Evolutionary conservation across 1,140 invertebrate genomes (phyloP), one percentile per base, ranked within the genome.

Genomic region (Tyrophagus putrescentiae): DNA sequence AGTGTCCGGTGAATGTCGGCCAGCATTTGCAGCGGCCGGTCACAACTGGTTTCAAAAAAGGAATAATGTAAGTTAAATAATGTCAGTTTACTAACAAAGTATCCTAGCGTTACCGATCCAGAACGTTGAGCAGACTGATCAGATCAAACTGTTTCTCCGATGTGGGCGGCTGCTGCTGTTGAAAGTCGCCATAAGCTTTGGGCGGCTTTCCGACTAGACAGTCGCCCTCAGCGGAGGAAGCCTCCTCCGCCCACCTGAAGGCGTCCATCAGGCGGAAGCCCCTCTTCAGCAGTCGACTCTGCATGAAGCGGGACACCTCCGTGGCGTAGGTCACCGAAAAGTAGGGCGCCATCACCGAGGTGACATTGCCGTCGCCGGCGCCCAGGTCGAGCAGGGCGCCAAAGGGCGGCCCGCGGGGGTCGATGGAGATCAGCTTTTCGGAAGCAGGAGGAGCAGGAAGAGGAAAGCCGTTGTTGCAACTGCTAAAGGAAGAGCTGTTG

Each of bases 341-440:
- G 62, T 72, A 71, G 28, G 77, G 71, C 0, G 80, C 77, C 67
- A 93, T 80, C 52, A 82, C 77, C 18, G 80, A 73, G 25, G 89
- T 94, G 1, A 90, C 86, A 62, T 81, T 80, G 4, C 91, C 91
- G 74, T 95, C 90, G 1, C 91, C 91, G 7, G 91, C 89, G 39
- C 90, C 90, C 36, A 94, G 73, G 74, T 94, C 90, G 52, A 93
- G 73, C 34, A 94, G 16, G 11, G 39, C 25, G n/a, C 33, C 52
- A 3, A 3, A 32, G 2, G 32, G 32, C 39, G 13, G 52, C 5
- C 25, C 7, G 18, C 21, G 9, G n/a, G 4, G 3, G 3, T 31
- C 52, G 28, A 4, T 25, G 9, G 36, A 13, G 11, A 42, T 42
- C 41, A 2, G 25, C 6, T 23, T 13, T 39, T 39, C n/a, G 11